A percentile compares a stretch with the other conserved stretches of the same genome.
These are phyloP conservation scores for Corvus hawaiiensis DNA, from an alignment of 2,113 vertebrate species.

Conservation along the genomic window DNA sequence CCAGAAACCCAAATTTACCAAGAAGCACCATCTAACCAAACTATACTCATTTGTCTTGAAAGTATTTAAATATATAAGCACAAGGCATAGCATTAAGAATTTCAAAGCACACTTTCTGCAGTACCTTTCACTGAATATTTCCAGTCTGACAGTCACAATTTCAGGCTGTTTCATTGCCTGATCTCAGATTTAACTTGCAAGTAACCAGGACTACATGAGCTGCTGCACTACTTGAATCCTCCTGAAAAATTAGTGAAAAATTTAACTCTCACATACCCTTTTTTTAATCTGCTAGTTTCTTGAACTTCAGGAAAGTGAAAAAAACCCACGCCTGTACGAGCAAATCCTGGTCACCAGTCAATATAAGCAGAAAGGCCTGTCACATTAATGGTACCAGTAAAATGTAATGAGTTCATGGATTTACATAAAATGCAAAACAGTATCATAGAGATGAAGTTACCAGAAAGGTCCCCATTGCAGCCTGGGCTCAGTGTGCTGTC, in stretches of 20 bases:
- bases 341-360: not conserved
- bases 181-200: not conserved
- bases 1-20: not conserved
- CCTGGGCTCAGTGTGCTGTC: not conserved
- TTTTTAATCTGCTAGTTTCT: not conserved
- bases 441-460: not conserved
- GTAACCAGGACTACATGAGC: not conserved
- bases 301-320: not conserved
- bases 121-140: not conserved
- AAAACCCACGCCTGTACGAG: not conserved
- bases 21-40: not conserved
- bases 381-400: not conserved
- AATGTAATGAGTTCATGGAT: not conserved
- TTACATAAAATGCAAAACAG: not conserved
- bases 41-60: not conserved
- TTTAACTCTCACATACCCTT: not conserved
- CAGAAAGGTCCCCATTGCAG: not conserved
- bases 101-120: not conserved
- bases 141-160: not conserved
- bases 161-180: not conserved
- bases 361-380: not conserved
- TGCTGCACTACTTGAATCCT: not conserved
- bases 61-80: not conserved
- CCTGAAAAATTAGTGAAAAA: not conserved
- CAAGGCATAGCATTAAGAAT: not conserved